Percentiles rank a stretch among this genome's conserved stretches.
These are phyloP conservation scores for Polymixis lichenea DNA, from an alignment of 2,888 invertebrate genomes.

Conservation along the genomic window DNA sequence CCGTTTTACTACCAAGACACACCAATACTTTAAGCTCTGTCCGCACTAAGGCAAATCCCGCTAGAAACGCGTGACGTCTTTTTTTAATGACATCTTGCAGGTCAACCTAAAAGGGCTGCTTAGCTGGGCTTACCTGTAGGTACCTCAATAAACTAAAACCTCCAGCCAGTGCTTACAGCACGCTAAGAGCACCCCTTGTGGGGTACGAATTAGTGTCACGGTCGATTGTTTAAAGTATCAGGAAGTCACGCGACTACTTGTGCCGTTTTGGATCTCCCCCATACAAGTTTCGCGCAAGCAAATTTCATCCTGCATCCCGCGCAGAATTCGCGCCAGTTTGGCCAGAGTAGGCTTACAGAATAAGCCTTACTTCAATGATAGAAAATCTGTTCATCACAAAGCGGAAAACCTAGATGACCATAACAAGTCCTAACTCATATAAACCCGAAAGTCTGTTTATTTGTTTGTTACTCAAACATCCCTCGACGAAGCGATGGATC, in stretches of 20 bases:
- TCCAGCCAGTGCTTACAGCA: no score
- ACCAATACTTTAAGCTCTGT: neutral
- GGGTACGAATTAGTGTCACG: no score
- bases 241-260: neutral
- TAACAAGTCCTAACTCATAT: constrained; percentile 57
- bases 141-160: no score
- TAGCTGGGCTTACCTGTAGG: no score
- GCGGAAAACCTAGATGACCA: constrained; percentile 23
- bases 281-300: neutral
- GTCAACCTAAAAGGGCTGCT: no score
- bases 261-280: neutral
- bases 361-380: neutral
- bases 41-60: neutral
- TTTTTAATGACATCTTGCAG: no score
- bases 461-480: constrained; percentile 64
- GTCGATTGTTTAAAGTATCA: neutral
- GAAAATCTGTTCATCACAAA: constrained; percentile 12
- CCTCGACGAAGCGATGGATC: constrained; percentile 59
- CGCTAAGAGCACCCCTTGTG: no score
- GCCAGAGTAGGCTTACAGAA: neutral
- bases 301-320: neutral
- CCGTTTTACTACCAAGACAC: no score
- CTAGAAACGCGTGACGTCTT: no score
- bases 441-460: constrained; percentile 60
- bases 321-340: neutral